Conservation (phyloP, 2,888 invertebrate genomes). For the Lamellibrachia satsuma region DNA sequence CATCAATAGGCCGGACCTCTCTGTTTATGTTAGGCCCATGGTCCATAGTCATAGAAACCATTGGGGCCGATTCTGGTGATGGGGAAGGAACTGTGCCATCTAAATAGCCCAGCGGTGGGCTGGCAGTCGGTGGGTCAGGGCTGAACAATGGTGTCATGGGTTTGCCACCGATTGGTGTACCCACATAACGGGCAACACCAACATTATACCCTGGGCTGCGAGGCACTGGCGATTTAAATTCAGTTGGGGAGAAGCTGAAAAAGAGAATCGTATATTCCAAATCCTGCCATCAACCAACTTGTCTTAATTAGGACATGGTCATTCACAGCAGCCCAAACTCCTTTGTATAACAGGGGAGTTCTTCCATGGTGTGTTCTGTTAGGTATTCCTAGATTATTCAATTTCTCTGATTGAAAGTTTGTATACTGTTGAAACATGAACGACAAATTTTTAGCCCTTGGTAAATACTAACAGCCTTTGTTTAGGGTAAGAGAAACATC, state of each 20-base stretch:
- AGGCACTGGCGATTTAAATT: not conserved
- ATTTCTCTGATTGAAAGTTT: not conserved
- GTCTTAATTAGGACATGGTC: not conserved
- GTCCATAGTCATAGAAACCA: conserved; percentile 12
- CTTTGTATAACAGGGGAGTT: not conserved
- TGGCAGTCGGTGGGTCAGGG: not conserved
- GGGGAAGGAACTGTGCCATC: not conserved
- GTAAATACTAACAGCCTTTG: not conserved
- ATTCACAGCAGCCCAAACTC: not conserved
- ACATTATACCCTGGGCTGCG: not conserved
- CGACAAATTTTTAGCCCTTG: not conserved
- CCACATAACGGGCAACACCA: not conserved
- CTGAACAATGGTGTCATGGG: not conserved
- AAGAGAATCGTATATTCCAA: not conserved
- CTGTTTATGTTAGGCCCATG: not conserved
- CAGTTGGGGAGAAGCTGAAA: conserved; percentile 17
- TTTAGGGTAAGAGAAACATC: too few relatives aligned
- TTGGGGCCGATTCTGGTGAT: not conserved
- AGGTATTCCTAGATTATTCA: not conserved
- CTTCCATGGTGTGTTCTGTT: not conserved
- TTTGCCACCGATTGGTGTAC: not conserved
- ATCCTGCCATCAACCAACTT: not conserved
- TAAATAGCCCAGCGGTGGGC: not conserved
- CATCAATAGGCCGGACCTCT: conserved; percentile 7
- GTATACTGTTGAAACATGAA: not conserved